Base-by-base conservation (phyloP, 2,888 invertebrate genomes). In the Penaeus monodon region DNA sequence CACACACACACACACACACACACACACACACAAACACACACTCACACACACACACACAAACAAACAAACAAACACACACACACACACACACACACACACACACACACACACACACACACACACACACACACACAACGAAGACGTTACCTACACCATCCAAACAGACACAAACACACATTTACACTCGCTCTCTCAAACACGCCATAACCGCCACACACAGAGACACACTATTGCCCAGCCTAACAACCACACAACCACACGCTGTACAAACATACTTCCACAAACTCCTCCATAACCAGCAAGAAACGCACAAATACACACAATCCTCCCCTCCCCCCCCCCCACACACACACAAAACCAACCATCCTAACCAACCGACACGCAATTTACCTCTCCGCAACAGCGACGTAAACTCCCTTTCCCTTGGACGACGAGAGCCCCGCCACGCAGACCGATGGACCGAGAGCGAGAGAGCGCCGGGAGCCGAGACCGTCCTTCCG, bases 31-130 rank as follows among this genome's bases (percentile, higher is more conserved):
- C 73, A 73, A 29, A 73, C 73, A 12, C 73, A 29, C 20, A 27
- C 44, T 33, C 76, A 76, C 44, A 49, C 57, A 29, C n/a, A 73
- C 73, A 29, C 76, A 24, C 24, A 24, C 76, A 8, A 44, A 33
- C 76, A 76, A n/a, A 49, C 76, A n/a, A 27, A 22, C 12, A 20
- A 44, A 76, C 76, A 76, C 44, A 27, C 76, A 76, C 33, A 33
- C 33, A 33, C 33, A 3, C 76, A 44, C 33, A 33, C 33, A 70
- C 70, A 70, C 70, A 74, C 74, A 33, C 33, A 10, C 70, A 10
- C 70, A 70, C 70, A 70, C 70, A 70, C 70, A 70, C 70, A 74
- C 33, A 29, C 74, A 38, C 33, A 74, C 74, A 29, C 27, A 27
- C 73, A 66, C 66, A 66, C 66, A 17, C 66, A 17, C 66, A 66